These are phyloP conservation scores for Drosophila novamexicana DNA, from an alignment of 1,140 invertebrate genomes.

Conservation along the genomic window DNA sequence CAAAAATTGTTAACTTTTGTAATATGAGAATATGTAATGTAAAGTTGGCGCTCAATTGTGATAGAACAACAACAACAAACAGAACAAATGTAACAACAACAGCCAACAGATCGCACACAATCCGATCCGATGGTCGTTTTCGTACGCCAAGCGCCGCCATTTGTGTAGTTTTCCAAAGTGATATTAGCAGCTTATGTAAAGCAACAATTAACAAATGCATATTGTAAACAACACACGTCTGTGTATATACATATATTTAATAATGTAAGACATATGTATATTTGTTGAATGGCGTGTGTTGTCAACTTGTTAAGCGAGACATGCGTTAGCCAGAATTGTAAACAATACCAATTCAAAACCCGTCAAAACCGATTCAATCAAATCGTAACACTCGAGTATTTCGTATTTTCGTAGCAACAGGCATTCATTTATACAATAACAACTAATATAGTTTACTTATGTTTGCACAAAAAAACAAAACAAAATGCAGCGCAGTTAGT, in stretches of 20 bases:
- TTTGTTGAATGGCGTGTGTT: slow-evolving; percentile 21
- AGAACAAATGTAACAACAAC: slow-evolving; percentile 69
- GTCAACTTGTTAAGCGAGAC: slow-evolving; percentile 24
- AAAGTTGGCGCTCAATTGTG: slow-evolving; percentile 72
- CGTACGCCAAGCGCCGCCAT: slow-evolving; percentile 66
- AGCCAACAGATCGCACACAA: slow-evolving; percentile 10
- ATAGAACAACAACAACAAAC: slow-evolving; percentile 63
- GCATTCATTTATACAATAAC: slow-evolving; percentile 74
- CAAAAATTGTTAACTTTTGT: slow-evolving; percentile 79
- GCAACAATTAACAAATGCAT: slow-evolving; percentile 41
- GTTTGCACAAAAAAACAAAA: slow-evolving; percentile 59
- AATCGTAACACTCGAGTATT: slow-evolving; percentile 64
- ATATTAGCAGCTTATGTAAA: slow-evolving; percentile 70
- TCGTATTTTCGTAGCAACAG: slow-evolving; percentile 59
- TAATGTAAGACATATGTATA: slow-evolving; percentile 7
- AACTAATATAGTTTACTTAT: slow-evolving; percentile 66
- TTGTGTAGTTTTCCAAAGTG: slow-evolving; percentile 78
- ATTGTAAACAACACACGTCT: slow-evolving; percentile 44
- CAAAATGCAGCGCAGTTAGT: slow-evolving; percentile 27
- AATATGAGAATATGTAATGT: slow-evolving; percentile 68
- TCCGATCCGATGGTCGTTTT: slow-evolving; percentile 16
- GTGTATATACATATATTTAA: slow-evolving; percentile 37
- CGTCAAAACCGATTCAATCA: slow-evolving; percentile 37
- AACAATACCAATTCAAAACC: slow-evolving; percentile 26
- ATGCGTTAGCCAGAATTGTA: slow-evolving; percentile 63